Base-by-base conservation (phyloP, 1,140 invertebrate genomes). In the Drosophila mayri region DNA sequence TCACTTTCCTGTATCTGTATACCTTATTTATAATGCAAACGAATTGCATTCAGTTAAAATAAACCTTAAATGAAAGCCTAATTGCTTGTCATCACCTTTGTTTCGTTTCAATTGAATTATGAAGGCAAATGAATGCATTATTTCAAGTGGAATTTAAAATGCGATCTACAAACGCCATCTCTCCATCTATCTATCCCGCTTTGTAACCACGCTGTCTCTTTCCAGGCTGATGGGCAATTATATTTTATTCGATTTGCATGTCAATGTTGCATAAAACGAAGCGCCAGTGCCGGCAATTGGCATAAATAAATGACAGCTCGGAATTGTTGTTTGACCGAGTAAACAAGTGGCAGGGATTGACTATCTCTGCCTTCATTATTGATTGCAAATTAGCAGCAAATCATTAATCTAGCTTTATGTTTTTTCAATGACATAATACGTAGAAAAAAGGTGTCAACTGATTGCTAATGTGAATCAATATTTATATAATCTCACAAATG, bases 191-290 rank as follows among this genome's bases (percentile, higher is more conserved):
- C 58, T 37, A n/a, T 54, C 32, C 6, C 10, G 22, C 35, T 25
- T 44, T n/a, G 61, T 28, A 28, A 38, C 59, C 46, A 20, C 65
- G 12, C 66, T 67, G 46, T 71, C 66, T 72, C 47, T 49, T 20
- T 49, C 22, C 37, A 12, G 30, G 14, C 70, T 71, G 76, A 71
- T 78, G 65, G 67, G 58, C 65, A 63, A 78, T 78, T 78, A 78
- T 78, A 77, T 77, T 76, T 68, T 77, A 67, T 67, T 76, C 65
- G 72, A 65, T 79, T 81, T 87, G 84, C 84, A 87, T 87, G 84
- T 87, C 74, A 84, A 67, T 63, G 47, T 63, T 88, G 84, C 79
- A 86, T 86, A 87, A 86, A 65, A 59, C 59, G 49, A 50, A 78
- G 59, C 66, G 63, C 60, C 78, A 78, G 59, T 66, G 63, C 60